phyloP scores from a whole-genome alignment of 2,113 vertebrate species.

The Tamias sibiricus region DNA sequence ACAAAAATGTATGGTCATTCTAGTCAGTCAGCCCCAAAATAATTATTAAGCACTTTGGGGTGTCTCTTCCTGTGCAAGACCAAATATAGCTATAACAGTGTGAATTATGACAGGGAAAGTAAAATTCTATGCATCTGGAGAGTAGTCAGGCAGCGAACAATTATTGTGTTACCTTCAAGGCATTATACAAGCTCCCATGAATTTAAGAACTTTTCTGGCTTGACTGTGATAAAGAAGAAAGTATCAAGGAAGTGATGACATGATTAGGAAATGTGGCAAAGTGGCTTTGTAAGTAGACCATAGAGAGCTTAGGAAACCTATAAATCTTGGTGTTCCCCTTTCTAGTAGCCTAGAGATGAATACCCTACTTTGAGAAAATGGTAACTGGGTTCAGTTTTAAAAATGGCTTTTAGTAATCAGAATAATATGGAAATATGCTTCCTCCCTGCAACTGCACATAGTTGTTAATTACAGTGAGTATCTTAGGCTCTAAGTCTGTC shows the following conservation, averaged over 20 bases:
- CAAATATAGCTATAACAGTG: neutral
- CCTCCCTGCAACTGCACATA: neutral
- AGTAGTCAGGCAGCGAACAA: neutral
- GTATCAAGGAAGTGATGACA: neutral
- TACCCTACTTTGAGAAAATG: conserved; percentile 44
- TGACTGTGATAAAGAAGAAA: conserved; percentile 4
- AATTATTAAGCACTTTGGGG: neutral
- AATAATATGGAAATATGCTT: neutral
- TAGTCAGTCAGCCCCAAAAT: neutral
- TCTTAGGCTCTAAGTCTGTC: neutral
- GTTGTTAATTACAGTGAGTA: neutral
- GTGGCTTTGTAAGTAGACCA: conserved; percentile 36
- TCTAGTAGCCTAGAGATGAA: neutral
- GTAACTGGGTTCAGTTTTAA: conserved; percentile 4
- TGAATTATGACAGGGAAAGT: conserved; percentile 24
- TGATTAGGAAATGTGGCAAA: conserved; percentile 4
- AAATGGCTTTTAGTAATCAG: conserved; percentile 33
- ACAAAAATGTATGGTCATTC: neutral
- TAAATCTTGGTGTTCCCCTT: neutral
- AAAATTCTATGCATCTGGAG: neutral
- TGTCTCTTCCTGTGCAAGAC: neutral
- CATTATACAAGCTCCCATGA: neutral
- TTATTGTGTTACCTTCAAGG: conserved; percentile 21
- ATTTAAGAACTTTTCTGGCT: neutral
- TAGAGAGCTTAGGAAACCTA: neutral